These are phyloP conservation scores for Gadus macrocephalus DNA, from an alignment of 2,113 vertebrate genomes.

Conservation along the genomic window DNA sequence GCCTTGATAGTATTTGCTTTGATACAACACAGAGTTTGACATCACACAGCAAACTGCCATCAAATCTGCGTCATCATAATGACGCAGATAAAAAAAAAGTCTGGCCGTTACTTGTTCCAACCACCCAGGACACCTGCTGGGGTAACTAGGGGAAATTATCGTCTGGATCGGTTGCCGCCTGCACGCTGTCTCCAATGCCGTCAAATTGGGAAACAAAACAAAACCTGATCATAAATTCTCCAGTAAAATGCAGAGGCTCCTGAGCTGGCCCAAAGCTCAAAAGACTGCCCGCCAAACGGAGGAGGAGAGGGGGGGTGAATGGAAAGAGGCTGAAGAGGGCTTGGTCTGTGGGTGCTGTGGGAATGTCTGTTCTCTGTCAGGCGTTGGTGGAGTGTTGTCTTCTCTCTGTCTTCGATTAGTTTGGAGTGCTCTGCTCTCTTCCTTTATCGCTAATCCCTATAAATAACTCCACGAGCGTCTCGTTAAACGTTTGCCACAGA, in stretches of 20 bases:
- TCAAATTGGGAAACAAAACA: too few relatives aligned
- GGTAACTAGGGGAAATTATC: slow-evolving; percentile 50
- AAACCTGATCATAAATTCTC: slow-evolving; percentile 56
- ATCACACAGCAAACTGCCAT: not conserved
- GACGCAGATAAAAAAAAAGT: too few relatives aligned
- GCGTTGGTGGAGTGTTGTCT: not conserved
- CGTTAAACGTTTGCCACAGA: not conserved
- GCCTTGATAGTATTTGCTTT: too few relatives aligned
- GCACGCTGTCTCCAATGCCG: slow-evolving; percentile 48
- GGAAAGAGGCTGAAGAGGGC: slow-evolving; percentile 37
- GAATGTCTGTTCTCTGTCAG: slow-evolving; percentile 20
- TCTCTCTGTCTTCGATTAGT: not conserved
- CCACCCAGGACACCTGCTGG: slow-evolving; percentile 53
- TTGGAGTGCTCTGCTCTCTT: not conserved
- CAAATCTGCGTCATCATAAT: slow-evolving; percentile 15
- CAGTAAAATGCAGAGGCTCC: slow-evolving; percentile 41
- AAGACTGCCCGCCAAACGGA: slow-evolving; percentile 48
- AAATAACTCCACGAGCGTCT: slow-evolving; percentile 10
- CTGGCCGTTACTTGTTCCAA: slow-evolving; percentile 25
- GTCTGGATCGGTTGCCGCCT: slow-evolving; percentile 42
- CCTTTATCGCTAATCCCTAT: slow-evolving; percentile 8
- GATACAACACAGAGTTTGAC: slow-evolving; percentile 19
- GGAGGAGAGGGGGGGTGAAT: slow-evolving; percentile 9
- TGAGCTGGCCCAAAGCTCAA: slow-evolving; percentile 33
- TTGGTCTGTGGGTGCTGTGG: slow-evolving; percentile 36